These are phyloP conservation scores for Cettia cetti DNA, from an alignment of 2,113 vertebrate genomes.

Conservation along the genomic window DNA sequence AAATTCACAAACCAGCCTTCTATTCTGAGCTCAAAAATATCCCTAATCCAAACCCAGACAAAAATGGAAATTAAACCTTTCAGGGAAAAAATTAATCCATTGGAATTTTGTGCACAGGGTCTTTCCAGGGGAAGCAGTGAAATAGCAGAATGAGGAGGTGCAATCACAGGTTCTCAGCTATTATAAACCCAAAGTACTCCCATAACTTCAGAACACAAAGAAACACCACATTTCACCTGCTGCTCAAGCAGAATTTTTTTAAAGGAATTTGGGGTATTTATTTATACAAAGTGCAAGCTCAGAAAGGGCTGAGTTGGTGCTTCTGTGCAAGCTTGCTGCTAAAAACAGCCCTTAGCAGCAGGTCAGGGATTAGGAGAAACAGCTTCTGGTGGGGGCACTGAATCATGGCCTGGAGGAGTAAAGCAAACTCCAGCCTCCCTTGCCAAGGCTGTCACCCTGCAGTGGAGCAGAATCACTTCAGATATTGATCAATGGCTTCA, in stretches of 20 bases:
- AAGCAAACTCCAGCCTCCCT: background rate
- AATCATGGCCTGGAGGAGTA: fast-evolving
- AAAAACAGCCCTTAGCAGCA: background rate
- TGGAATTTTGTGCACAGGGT: background rate
- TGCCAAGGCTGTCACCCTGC: background rate
- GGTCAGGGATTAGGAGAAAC: background rate
- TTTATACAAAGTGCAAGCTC: background rate
- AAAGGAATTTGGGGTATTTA: background rate
- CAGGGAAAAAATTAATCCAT: background rate
- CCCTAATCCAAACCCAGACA: background rate
- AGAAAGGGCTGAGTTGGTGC: background rate
- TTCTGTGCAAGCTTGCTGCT: background rate
- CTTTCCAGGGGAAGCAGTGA: background rate
- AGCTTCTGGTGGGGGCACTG: background rate
- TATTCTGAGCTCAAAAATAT: background rate
- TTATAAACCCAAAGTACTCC: background rate
- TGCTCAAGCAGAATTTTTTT: background rate
- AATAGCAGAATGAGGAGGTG: background rate
- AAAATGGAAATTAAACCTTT: background rate
- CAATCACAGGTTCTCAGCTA: background rate
- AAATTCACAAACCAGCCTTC: background rate
- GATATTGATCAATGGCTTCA: fast-evolving
- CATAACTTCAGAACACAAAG: background rate
- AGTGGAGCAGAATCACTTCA: background rate
- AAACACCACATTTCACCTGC: background rate